Evolutionary conservation across 1,140 invertebrate species (phyloP).

Genomic region (Papilio helenus): DNA sequence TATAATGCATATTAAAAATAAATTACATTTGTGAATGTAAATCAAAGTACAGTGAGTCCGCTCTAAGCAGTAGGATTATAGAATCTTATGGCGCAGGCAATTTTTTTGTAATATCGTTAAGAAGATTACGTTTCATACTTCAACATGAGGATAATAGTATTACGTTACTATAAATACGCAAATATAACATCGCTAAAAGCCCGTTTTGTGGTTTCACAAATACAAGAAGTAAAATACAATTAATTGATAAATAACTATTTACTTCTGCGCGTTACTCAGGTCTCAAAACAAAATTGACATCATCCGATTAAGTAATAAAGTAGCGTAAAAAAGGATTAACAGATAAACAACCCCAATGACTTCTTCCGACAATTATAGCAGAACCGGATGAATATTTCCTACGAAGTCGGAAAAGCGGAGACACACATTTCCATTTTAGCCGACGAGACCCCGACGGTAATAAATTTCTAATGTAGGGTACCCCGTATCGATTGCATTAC

Average conservation of each 20-base stretch:
- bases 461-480: conserved; percentile 76
- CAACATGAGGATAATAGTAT: conserved; percentile 16
- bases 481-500: conserved; percentile 66
- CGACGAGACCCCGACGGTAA: conserved; percentile 58
- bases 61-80: not conserved
- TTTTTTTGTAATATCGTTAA: conserved; percentile 13
- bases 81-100: not conserved
- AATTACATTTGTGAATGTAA: not conserved
- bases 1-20: too few relatives aligned
- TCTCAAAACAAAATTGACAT: too few relatives aligned
- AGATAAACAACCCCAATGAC: conserved; percentile 10
- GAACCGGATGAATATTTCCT: conserved; percentile 23
- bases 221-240: too few relatives aligned
- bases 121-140: conserved; percentile 13
- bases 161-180: not conserved
- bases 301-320: not conserved
- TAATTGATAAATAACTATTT: not conserved
- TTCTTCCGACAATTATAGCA: conserved; percentile 8
- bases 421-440: conserved; percentile 63
- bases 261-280: too few relatives aligned
- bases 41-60: not conserved
- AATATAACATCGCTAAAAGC: not conserved
- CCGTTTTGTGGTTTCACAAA: not conserved
- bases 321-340: not conserved
- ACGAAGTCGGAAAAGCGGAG: conserved; percentile 23